phyloP scores from a whole-genome alignment of 2,888 invertebrate species.

The Hyposoter didymator region DNA sequence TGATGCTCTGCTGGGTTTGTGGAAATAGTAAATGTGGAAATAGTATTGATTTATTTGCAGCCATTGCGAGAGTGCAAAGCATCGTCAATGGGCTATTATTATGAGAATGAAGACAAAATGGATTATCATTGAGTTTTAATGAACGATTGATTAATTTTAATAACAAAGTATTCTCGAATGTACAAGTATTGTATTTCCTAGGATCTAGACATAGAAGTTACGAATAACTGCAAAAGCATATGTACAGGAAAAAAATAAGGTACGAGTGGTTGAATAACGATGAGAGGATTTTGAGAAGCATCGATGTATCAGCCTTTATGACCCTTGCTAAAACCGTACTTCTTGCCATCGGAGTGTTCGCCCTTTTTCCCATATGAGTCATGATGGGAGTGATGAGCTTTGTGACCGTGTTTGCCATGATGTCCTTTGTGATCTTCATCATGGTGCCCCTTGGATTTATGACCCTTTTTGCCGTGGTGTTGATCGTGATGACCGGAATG shows the following conservation, averaged over 20 bases:
- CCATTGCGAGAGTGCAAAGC: background rate
- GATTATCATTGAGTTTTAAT: background rate
- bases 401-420: conserved; percentile 87
- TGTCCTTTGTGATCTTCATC: conserved; percentile 88
- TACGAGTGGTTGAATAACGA: background rate
- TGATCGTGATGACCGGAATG: conserved; percentile 87
- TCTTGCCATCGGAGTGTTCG: conserved; percentile 86
- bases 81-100: background rate
- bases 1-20: background rate
- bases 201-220: conserved; percentile 27
- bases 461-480: conserved; percentile 88
- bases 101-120: background rate
- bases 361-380: conserved; percentile 87
- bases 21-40: background rate
- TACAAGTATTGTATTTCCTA: conserved; percentile 42
- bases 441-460: conserved; percentile 88
- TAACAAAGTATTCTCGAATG: conserved; percentile 44
- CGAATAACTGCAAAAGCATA: conserved; percentile 30
- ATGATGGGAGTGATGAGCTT: conserved; percentile 87
- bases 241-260: conserved; percentile 48
- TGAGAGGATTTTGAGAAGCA: background rate
- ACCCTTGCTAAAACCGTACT: conserved; percentile 86
- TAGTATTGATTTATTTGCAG: background rate
- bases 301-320: conserved; percentile 63
- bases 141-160: background rate